Base-by-base conservation (phyloP, 2,888 invertebrate species). In the Drosophila testacea region DNA sequence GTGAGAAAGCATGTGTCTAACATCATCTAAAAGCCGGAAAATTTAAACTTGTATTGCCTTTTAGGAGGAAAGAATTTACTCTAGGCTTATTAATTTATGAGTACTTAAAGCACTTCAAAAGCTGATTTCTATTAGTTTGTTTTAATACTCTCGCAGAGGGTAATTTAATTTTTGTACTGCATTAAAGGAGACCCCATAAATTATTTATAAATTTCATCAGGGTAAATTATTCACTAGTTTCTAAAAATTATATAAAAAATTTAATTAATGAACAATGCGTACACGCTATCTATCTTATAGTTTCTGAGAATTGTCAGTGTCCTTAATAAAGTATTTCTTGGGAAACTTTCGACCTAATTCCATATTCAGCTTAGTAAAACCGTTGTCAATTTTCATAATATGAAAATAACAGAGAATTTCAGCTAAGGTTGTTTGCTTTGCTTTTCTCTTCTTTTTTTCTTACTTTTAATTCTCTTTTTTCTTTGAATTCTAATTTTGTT, bases 401-500 rank as follows among this genome's bases (percentile, higher is more conserved):
- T 22, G 22, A 22, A 22, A 50, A 22, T 16, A 34, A n/a, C 5
- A 54, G 34, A 36, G 34, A 13, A 57, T 9, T 30, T 48, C 0
- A 36, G 3, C 38, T 5, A 27, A 7, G 13, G 11, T 7, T 38
- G 4, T 13, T 44, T 28, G 13, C 7, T 32, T 7, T 13, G 0
- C 13, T 4, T 4, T 32, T 10, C n/a, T 10, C n/a, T n/a, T n/a
- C n/a, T 1, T 61, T 52, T 34, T n/a, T 9, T 41, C 4, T 10
- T 6, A 9, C 11, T 34, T 7, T n/a, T 6, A 7, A 34, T n/a
- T 42, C 11, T 28, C 22, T 16, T 13, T 66, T 11, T 36, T 48
- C 47, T 42, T 0, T 22, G 22, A 13, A 72, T 50, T 44, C 13
- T 32, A 30, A 28, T 69, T 64, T 48, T 51, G 27, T 69, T 51